Conservation (phyloP, 2,888 invertebrate species). For the Mylabris sibirica region DNA sequence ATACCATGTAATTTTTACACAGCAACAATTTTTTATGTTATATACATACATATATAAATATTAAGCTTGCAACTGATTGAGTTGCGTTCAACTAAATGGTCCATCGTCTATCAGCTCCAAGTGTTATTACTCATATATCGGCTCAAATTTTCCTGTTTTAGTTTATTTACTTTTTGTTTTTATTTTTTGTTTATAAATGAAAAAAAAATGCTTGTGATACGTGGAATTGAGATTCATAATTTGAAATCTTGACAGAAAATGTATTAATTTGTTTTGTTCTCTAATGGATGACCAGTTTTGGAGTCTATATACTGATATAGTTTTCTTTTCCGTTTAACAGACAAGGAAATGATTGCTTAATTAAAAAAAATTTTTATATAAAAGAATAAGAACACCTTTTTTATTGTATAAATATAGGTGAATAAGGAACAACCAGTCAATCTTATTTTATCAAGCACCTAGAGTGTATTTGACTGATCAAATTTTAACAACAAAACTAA, state of each 20-base stretch:
- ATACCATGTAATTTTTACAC: conserved; percentile 8
- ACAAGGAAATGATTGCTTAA: neutral
- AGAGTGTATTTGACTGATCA: neutral
- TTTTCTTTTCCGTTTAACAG: neutral
- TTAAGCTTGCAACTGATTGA: conserved; percentile 3
- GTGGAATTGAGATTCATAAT: conserved; percentile 49
- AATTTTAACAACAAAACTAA: neutral
- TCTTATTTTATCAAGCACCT: neutral
- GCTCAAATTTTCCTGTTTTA: conserved; percentile 15
- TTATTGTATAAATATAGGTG: neutral
- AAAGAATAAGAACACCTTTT: neutral
- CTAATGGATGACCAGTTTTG: neutral
- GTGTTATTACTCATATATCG: conserved; percentile 11
- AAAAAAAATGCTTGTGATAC: conserved; percentile 52
- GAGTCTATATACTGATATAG: neutral
- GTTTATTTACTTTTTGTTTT: neutral
- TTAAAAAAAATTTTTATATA: neutral
- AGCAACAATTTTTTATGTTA: conserved; percentile 9
- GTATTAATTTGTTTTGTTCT: neutral
- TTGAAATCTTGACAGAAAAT: conserved; percentile 42
- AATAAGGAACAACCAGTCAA: conserved; percentile 1
- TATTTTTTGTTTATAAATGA: neutral
- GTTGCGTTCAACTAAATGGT: conserved; percentile 14
- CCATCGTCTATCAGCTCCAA: neutral
- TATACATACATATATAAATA: conserved; percentile 2